Percentiles rank a stretch among this genome's conserved stretches.
phyloP scores from a whole-genome alignment of 2,797 vertebrate genomes.

The Triplophysa bombifrons region DNA sequence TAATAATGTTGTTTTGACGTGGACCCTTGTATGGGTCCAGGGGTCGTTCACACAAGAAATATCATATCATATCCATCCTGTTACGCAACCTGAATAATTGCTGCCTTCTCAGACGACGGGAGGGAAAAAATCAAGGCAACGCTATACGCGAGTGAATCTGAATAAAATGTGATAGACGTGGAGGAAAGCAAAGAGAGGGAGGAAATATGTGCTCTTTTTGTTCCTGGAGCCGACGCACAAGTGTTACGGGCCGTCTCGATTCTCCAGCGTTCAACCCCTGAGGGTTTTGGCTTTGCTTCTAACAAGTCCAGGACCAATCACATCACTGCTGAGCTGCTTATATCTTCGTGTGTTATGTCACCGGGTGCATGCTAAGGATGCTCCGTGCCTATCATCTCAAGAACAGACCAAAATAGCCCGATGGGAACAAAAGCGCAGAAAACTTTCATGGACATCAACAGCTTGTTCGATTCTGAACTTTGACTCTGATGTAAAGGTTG shows the following conservation, averaged over 20 bases:
- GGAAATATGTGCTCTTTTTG: conserved; percentile 34
- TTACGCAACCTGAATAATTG: conserved; percentile 22
- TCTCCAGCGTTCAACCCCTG: conserved; percentile 41
- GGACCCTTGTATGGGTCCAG: conserved; percentile 28
- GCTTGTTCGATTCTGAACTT: conserved; percentile 12
- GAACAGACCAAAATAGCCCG: conserved; percentile 49
- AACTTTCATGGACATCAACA: conserved; percentile 3
- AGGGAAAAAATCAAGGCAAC: conserved; percentile 13
- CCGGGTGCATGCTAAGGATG: conserved; percentile 35
- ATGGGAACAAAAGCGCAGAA: conserved; percentile 35
- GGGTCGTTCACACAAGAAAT: conserved; percentile 36
- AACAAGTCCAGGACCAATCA: conserved; percentile 45
- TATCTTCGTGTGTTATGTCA: conserved; percentile 42
- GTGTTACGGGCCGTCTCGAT: conserved; percentile 43
- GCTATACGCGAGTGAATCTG: not conserved
- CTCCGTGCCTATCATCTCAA: conserved; percentile 23
- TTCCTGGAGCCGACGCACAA: conserved; percentile 36
- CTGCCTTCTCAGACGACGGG: conserved; percentile 20
- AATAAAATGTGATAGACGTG: conserved; percentile 34
- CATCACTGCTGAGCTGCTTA: conserved; percentile 36
- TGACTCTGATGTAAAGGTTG: not conserved
- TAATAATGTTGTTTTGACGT: conserved; percentile 19
- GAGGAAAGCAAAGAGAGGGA: conserved; percentile 4
- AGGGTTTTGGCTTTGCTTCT: conserved; percentile 53
- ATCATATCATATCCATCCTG: conserved; percentile 3